Evolutionary conservation across 2,113 vertebrate species (phyloP), one percentile per base, ranked within the genome.

Genomic region (Elgaria multicarinata): DNA sequence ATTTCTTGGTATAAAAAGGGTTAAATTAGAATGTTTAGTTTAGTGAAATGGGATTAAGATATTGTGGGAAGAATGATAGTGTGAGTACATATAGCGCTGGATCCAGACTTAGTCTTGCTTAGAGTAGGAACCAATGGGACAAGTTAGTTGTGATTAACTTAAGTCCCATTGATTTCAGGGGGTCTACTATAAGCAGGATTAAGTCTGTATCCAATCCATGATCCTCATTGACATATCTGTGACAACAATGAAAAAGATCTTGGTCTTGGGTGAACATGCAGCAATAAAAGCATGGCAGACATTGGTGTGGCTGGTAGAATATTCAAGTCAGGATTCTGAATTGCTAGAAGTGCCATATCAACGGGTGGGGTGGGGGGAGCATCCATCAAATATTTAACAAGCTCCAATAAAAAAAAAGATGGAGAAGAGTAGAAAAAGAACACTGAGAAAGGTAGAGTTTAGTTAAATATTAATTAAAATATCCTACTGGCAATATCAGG

Each of bases 391-490:
- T 89, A 89, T 89, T 89, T 84, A 84, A 76, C 64, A 66, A 75
- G 62, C 39, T 53, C 24, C 72, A 76, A 84, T 83, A 83, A 89
- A 77, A 50, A n/a, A 50, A 83, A 81, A 53, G 79, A 79, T 55
- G 81, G 62, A 28, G 26, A 89, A 69, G 42, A 39, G n/a, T 53
- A 58, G 55, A 58, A 58, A 16, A 58, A 72, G 62, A 85, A 77
- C 44, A 67, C 74, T 42, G 36, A 83, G 46, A 53, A 77, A 89
- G 26, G 72, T 69, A 69, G 82, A 78, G 74, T 85, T 89, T 85
- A 18, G 64, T 84, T 78, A 85, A 89, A 85, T 85, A 89, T 85
- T 89, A 89, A 89, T 71, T 89, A 78, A 85, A 89, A 78, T 85
- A 85, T 55, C 74, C 82, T 78, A 89, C 88, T 78, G 62, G 58